Conservation (phyloP, 2,797 vertebrate species). For the Arctocebus calabarensis region DNA sequence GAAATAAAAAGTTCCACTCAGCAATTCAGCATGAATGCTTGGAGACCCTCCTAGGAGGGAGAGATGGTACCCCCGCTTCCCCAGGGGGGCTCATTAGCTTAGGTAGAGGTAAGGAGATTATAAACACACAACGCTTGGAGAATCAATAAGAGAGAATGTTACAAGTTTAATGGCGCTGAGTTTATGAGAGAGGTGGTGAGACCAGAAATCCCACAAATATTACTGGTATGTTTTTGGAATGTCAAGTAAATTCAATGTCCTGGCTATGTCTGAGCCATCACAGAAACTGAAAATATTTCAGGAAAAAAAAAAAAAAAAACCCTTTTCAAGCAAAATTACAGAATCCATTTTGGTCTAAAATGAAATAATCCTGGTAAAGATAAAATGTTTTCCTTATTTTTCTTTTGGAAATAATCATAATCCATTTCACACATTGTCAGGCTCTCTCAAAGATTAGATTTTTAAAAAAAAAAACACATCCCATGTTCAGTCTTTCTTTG, state of each 20-base stretch:
- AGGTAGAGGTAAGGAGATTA: background rate
- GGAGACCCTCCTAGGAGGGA: background rate
- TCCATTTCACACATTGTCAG: background rate
- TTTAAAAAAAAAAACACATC: too few relatives aligned
- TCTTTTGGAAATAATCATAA: slow-evolving; percentile 36
- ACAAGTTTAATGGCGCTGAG: background rate
- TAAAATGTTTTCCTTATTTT: slow-evolving; percentile 8
- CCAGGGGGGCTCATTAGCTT: background rate
- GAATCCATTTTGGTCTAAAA: background rate
- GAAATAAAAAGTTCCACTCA: background rate
- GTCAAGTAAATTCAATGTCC: slow-evolving; percentile 12
- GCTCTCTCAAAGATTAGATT: background rate
- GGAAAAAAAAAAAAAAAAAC: background rate
- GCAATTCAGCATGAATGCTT: background rate
- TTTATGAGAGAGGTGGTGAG: background rate
- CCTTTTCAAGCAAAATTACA: slow-evolving; percentile 38
- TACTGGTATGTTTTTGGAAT: slow-evolving; percentile 67
- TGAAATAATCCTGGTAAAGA: background rate
- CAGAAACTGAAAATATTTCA: slow-evolving; percentile 32
- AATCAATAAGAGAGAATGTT: background rate
- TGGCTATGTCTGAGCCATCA: background rate
- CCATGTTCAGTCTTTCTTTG: background rate
- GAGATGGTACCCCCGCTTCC: background rate
- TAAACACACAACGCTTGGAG: background rate
- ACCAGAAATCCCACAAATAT: slow-evolving; percentile 67